phyloP scores from a whole-genome alignment of 2,797 vertebrate species.

The Microchirus variegatus region DNA sequence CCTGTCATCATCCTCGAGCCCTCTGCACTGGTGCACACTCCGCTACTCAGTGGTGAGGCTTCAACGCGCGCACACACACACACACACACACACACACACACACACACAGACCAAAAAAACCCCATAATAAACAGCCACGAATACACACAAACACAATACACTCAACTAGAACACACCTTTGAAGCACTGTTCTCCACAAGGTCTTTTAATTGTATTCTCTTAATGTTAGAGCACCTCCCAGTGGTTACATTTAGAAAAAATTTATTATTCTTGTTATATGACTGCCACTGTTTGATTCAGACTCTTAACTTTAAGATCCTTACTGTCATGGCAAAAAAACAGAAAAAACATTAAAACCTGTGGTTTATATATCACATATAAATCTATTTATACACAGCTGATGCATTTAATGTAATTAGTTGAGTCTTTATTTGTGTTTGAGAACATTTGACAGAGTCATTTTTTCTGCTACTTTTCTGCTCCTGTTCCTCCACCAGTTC shows the following conservation, averaged over 20 bases:
- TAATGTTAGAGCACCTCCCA: conserved; percentile 46
- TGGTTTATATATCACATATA: too few relatives aligned
- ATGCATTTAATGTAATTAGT: background rate
- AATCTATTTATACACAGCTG: background rate
- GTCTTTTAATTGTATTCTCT: background rate
- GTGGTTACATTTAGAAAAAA: conserved; percentile 29
- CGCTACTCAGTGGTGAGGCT: conserved; percentile 86
- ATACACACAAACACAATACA: background rate
- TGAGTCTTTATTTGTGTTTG: too few relatives aligned
- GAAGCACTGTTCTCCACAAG: background rate
- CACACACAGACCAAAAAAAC: too few relatives aligned
- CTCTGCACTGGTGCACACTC: conserved; percentile 84
- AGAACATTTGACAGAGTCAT: too few relatives aligned
- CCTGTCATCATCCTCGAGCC: conserved; percentile 94
- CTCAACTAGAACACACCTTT: background rate
- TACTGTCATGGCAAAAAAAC: too few relatives aligned
- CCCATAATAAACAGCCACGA: too few relatives aligned
- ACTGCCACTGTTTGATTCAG: too few relatives aligned
- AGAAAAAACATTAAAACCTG: too few relatives aligned
- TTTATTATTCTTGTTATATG: too few relatives aligned
- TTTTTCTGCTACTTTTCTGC: too few relatives aligned
- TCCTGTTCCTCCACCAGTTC: conserved; percentile 75
- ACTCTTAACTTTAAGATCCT: too few relatives aligned
- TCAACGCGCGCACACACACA: background rate
- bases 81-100: background rate